Percentiles rank a stretch among this genome's conserved stretches.
Evolutionary conservation across 1,140 invertebrate species (phyloP).

Genomic region (Euwallacea similis): DNA sequence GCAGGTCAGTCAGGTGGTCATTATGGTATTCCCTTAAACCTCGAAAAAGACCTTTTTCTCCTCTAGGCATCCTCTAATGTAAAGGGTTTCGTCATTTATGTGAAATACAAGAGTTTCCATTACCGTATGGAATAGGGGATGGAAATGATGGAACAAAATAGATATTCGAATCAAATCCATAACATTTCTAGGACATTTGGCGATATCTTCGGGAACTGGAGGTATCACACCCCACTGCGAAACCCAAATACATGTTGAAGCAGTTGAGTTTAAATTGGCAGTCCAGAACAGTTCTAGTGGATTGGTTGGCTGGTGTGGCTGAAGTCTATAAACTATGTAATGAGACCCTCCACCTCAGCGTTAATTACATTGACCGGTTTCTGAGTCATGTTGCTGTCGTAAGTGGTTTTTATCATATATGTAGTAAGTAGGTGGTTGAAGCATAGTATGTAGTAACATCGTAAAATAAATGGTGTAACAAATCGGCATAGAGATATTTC

Average conservation of each 20-base stretch:
- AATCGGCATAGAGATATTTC: neutral
- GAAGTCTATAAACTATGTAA: slow-evolving; percentile 62
- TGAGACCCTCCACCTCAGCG: slow-evolving; percentile 65
- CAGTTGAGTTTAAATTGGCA: slow-evolving; percentile 60
- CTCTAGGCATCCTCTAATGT: too few relatives aligned
- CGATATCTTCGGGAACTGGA: slow-evolving; percentile 40
- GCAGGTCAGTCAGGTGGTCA: too few relatives aligned
- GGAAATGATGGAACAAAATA: neutral
- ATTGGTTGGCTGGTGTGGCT: slow-evolving; percentile 66
- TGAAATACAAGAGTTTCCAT: too few relatives aligned
- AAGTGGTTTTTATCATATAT: slow-evolving; percentile 29
- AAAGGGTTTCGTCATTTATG: too few relatives aligned
- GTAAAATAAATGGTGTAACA: neutral
- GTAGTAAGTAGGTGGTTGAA: neutral
- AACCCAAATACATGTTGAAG: slow-evolving; percentile 66
- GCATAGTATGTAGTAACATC: neutral
- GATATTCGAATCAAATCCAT: neutral
- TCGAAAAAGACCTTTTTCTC: too few relatives aligned
- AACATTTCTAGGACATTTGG: slow-evolving; percentile 43
- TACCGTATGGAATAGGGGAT: too few relatives aligned
- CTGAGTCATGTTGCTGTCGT: slow-evolving; percentile 66
- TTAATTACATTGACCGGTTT: slow-evolving; percentile 69
- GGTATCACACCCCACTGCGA: slow-evolving; percentile 50
- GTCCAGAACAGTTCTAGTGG: slow-evolving; percentile 64
- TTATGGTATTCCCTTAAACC: too few relatives aligned